Conservation (phyloP, 2,797 vertebrate genomes). For the Aplochiton taeniatus region DNA sequence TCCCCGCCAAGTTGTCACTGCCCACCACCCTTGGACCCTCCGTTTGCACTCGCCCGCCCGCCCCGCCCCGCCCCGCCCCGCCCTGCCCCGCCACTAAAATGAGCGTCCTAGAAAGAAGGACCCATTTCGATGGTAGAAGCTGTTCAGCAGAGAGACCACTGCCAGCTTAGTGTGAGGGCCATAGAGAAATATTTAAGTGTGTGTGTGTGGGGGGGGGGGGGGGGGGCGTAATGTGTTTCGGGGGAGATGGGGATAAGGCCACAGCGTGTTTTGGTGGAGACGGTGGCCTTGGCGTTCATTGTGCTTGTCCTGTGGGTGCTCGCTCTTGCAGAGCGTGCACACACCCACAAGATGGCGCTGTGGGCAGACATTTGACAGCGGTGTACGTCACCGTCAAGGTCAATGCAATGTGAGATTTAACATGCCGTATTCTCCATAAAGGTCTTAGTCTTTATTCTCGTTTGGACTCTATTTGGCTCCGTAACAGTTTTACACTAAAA, state of each 20-base stretch:
- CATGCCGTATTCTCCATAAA: too few species aligned
- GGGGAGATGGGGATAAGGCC: too few species aligned
- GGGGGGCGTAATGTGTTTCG: too few species aligned
- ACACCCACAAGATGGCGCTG: constrained; percentile 69
- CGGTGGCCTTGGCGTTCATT: not conserved
- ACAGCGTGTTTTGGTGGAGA: too few species aligned
- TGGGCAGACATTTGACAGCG: constrained; percentile 45
- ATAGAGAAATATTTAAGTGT: too few species aligned
- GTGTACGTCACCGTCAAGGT: constrained; percentile 59
- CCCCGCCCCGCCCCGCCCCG: constrained; percentile 32
- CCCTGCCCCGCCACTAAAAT: constrained; percentile 51
- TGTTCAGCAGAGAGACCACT: constrained; percentile 7
- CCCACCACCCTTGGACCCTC: constrained; percentile 50
- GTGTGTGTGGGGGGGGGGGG: too few species aligned
- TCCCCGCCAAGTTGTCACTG: constrained; percentile 20
- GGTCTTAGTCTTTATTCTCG: too few species aligned
- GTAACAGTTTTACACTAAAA: not conserved
- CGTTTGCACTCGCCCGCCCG: constrained; percentile 49
- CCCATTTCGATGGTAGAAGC: constrained; percentile 45
- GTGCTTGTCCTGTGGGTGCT: constrained; percentile 15
- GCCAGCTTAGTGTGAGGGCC: constrained; percentile 17
- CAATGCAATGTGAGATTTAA: constrained; percentile 42
- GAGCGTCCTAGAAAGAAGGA: constrained; percentile 39
- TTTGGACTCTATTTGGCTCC: too few species aligned
- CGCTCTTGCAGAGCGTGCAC: constrained; percentile 33